Evolutionary conservation across 2,113 vertebrate species (phyloP).

Genomic region (Triplophysa tibetana): DNA sequence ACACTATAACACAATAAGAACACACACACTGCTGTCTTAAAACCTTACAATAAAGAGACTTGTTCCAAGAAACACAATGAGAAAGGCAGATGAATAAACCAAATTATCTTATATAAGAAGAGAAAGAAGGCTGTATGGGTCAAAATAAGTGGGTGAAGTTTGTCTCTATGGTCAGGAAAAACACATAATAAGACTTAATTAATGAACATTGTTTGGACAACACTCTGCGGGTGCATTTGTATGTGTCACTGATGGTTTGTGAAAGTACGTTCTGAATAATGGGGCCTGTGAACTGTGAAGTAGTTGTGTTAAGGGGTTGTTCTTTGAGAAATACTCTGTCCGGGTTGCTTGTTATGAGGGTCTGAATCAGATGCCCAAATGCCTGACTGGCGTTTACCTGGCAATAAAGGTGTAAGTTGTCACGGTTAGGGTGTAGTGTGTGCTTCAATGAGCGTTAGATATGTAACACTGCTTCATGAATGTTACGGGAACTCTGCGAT

Average conservation of each 20-base stretch:
- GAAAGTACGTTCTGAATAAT: no score
- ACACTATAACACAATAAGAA: background rate
- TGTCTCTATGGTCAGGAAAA: slow-evolving; percentile 47
- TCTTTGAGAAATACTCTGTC: background rate
- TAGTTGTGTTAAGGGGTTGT: no score
- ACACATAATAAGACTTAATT: slow-evolving; percentile 42
- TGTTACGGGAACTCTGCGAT: slow-evolving; percentile 16
- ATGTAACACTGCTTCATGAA: slow-evolving; percentile 19
- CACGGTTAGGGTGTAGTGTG: background rate
- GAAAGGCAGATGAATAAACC: background rate
- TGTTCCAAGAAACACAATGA: slow-evolving; percentile 17
- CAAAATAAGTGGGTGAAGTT: slow-evolving; percentile 40
- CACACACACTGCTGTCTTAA: background rate
- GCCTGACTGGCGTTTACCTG: background rate
- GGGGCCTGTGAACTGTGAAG: no score
- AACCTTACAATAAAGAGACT: slow-evolving; percentile 26
- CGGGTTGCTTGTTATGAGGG: background rate
- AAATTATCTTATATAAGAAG: slow-evolving; percentile 39
- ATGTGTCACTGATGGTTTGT: no score
- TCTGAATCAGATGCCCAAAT: background rate
- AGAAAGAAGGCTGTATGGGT: slow-evolving; percentile 21
- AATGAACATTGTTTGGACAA: background rate
- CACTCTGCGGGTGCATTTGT: no score
- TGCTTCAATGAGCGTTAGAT: slow-evolving; percentile 13
- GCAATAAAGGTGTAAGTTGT: background rate